These are phyloP conservation scores for Andrena fulva DNA, from an alignment of 2,888 invertebrate genomes.

Conservation along the genomic window DNA sequence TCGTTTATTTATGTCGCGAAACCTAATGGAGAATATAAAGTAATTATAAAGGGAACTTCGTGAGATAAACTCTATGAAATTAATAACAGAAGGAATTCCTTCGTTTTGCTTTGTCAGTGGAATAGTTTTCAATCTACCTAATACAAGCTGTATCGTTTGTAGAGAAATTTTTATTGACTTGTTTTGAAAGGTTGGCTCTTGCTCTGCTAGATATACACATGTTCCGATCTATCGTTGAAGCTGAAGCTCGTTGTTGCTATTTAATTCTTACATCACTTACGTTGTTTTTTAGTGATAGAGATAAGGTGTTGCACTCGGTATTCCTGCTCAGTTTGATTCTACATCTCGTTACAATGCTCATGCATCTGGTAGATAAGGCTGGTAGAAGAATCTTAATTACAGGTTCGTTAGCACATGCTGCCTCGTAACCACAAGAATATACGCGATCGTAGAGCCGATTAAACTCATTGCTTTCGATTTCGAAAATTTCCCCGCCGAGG, in stretches of 20 bases:
- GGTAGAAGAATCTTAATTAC: constrained; percentile 35
- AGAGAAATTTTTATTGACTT: too few species aligned
- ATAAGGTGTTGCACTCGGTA: background rate
- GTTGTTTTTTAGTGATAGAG: constrained; percentile 3
- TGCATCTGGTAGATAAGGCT: constrained; percentile 12
- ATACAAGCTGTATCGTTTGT: too few species aligned
- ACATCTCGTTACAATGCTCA: constrained; percentile 30
- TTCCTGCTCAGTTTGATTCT: constrained; percentile 4
- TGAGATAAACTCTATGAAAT: too few species aligned
- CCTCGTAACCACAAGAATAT: constrained; percentile 6
- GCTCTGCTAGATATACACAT: too few species aligned
- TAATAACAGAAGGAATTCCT: too few species aligned
- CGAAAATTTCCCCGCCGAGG: constrained; percentile 9
- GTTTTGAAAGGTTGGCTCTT: too few species aligned
- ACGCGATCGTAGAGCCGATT: constrained; percentile 35
- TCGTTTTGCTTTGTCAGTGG: too few species aligned
- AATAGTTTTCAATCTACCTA: too few species aligned
- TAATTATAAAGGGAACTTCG: too few species aligned
- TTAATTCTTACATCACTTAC: background rate
- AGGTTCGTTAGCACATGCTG: constrained; percentile 30
- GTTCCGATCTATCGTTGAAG: background rate
- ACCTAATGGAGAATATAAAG: too few species aligned
- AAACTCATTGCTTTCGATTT: constrained; percentile 20
- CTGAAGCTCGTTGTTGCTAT: background rate
- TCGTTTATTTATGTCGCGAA: too few species aligned